Evolutionary conservation across 2,797 vertebrate genomes (phyloP).

Genomic region (Intellagama lesueurii): DNA sequence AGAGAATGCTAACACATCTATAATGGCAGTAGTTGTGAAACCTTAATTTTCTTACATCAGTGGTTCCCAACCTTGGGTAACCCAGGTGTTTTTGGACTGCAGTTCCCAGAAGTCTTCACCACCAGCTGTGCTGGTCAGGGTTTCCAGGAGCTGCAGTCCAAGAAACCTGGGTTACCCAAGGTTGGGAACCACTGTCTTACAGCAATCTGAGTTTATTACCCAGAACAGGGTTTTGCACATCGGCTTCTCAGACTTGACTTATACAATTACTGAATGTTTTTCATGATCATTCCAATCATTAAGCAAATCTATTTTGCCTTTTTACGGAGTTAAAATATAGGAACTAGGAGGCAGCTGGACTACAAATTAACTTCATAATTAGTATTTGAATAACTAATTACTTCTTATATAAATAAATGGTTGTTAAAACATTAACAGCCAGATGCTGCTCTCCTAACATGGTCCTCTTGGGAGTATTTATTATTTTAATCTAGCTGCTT

Average conservation of each 20-base stretch:
- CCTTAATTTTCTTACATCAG: too few species aligned
- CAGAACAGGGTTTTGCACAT: not conserved
- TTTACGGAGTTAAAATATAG: not conserved
- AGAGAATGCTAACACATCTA: not conserved
- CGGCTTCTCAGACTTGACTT: not conserved
- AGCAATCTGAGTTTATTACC: not conserved
- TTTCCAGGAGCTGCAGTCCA: too few species aligned
- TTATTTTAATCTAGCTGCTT: not conserved
- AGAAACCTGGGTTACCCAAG: too few species aligned
- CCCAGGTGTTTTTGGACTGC: too few species aligned
- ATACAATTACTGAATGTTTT: not conserved
- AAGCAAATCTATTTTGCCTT: constrained; percentile 4
- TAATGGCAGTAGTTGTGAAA: not conserved
- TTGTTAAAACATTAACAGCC: not conserved
- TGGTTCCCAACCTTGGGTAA: not conserved
- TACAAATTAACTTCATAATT: constrained; percentile 15
- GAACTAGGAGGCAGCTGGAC: not conserved
- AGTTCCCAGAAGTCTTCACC: too few species aligned
- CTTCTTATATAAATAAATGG: not conserved
- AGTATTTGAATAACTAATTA: not conserved
- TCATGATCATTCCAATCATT: not conserved
- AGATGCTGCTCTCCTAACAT: not conserved
- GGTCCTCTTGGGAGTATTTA: not conserved
- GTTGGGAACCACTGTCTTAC: too few species aligned
- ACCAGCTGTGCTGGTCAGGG: too few species aligned